These are phyloP conservation scores for Drosophila peninsularis DNA, from an alignment of 2,888 invertebrate genomes.

Conservation along the genomic window DNA sequence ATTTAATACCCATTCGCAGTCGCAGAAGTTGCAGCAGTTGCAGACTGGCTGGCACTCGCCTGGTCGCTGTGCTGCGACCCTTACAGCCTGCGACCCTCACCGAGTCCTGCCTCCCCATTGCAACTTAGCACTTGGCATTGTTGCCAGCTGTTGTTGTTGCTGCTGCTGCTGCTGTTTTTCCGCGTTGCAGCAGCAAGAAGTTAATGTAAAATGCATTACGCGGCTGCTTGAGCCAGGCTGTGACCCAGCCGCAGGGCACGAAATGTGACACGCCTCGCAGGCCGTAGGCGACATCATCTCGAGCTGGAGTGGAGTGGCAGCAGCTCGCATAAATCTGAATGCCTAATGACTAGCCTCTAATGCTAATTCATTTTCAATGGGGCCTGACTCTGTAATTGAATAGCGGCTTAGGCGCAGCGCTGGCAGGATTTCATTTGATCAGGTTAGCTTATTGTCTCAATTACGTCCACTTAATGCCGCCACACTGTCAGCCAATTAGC, in stretches of 20 bases:
- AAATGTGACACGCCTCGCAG: constrained; percentile 51
- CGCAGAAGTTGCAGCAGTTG: constrained; percentile 35
- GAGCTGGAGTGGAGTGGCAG: constrained; percentile 42
- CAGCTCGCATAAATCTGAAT: constrained; percentile 57
- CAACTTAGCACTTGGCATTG: constrained; percentile 64
- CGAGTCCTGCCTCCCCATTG: constrained; percentile 19
- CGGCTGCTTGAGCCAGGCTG: constrained; percentile 69
- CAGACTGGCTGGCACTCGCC: constrained; percentile 52
- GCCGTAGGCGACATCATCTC: constrained; percentile 29
- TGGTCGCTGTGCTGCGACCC: constrained; percentile 35
- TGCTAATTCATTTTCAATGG: constrained; percentile 60
- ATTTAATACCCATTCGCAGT: constrained; percentile 57
- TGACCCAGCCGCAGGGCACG: constrained; percentile 59
- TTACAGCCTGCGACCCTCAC: constrained; percentile 20
- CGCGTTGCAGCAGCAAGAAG: constrained; percentile 38
- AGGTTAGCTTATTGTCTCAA: constrained; percentile 18
- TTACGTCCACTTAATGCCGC: constrained; percentile 10
- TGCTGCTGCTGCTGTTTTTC: constrained; percentile 9
- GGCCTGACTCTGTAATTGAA: constrained; percentile 55
- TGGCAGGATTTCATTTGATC: constrained; percentile 33
- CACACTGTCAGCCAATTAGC: constrained; percentile 30
- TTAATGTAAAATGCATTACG: constrained; percentile 79
- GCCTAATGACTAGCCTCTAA: constrained; percentile 59
- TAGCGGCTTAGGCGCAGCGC: constrained; percentile 20
- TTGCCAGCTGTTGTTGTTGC: constrained; percentile 46